A percentile compares a stretch with the other conserved stretches of the same genome.
phyloP scores from a whole-genome alignment of 1,140 invertebrate genomes.

The Lethrus apterus region DNA sequence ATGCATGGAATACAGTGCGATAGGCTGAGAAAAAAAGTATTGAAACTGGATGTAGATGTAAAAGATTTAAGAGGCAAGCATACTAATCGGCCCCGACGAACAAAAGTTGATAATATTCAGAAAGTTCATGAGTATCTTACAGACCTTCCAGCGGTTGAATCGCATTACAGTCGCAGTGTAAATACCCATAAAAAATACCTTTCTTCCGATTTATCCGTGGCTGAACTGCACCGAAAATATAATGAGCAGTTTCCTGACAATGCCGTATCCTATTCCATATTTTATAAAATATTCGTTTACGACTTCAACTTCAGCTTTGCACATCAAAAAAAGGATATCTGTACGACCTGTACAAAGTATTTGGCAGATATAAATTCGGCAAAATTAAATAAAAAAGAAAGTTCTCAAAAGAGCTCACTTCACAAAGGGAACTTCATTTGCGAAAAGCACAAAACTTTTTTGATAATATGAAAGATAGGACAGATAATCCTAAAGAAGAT shows the following conservation, averaged over 20 bases:
- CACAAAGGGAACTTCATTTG: background rate
- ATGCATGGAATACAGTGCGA: background rate
- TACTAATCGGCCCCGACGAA: background rate
- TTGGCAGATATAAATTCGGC: too few species aligned
- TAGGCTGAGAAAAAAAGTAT: background rate
- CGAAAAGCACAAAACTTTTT: background rate
- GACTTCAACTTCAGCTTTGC: too few species aligned
- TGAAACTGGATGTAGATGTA: background rate
- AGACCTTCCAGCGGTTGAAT: slow-evolving; percentile 1
- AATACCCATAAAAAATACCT: slow-evolving; percentile 4
- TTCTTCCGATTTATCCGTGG: background rate
- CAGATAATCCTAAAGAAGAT: background rate
- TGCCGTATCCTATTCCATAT: too few species aligned
- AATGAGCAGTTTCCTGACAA: too few species aligned
- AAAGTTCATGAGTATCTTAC: slow-evolving; percentile 2
- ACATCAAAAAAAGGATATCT: too few species aligned
- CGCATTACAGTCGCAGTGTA: slow-evolving; percentile 3
- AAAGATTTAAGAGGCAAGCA: background rate
- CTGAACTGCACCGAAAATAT: slow-evolving; percentile 1
- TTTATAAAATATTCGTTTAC: too few species aligned
- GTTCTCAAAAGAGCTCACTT: too few species aligned
- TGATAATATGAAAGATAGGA: background rate
- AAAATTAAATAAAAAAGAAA: too few species aligned
- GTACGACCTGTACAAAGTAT: too few species aligned
- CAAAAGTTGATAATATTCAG: background rate